Evolutionary conservation across 37 sponge, comb jelly and placozoan genomes (phyloP).

Genomic region (Dysidea cf. avara): DNA sequence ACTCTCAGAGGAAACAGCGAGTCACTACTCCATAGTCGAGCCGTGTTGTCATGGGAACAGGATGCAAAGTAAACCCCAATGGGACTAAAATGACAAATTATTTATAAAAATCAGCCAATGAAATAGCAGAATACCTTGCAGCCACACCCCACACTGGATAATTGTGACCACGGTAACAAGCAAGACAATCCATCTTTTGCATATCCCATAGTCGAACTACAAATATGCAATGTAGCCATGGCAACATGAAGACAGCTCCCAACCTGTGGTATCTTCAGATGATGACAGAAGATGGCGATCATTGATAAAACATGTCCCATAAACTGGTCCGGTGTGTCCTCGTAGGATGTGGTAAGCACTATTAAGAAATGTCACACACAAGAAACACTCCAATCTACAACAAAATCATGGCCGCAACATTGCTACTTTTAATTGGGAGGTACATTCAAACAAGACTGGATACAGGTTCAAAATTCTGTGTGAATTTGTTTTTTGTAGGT

Average conservation of each 20-base stretch:
- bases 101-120: not conserved
- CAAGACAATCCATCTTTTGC: constrained; percentile 8
- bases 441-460: too few species aligned
- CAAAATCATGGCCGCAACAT: too few species aligned
- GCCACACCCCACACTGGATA: constrained; percentile 82
- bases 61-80: constrained; percentile 81
- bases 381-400: too few species aligned
- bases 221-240: not conserved
- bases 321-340: constrained; percentile 77
- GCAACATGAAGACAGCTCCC: not conserved
- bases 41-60: constrained; percentile 65
- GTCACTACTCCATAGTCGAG: constrained; percentile 79
- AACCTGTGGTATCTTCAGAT: constrained; percentile 65
- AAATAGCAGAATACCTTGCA: constrained; percentile 45
- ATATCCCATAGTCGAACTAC: constrained; percentile 73
- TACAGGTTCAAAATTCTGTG: too few species aligned
- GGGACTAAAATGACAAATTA: constrained; percentile 36
- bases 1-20: constrained; percentile 68
- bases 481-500: too few species aligned
- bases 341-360: constrained; percentile 29
- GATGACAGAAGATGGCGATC: constrained; percentile 61
- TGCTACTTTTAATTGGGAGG: too few species aligned
- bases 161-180: constrained; percentile 64
- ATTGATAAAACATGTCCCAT: constrained; percentile 35
- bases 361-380: too few species aligned